Base-by-base conservation (phyloP, 2,888 invertebrate genomes). In the Drosophila percnosoma region DNA sequence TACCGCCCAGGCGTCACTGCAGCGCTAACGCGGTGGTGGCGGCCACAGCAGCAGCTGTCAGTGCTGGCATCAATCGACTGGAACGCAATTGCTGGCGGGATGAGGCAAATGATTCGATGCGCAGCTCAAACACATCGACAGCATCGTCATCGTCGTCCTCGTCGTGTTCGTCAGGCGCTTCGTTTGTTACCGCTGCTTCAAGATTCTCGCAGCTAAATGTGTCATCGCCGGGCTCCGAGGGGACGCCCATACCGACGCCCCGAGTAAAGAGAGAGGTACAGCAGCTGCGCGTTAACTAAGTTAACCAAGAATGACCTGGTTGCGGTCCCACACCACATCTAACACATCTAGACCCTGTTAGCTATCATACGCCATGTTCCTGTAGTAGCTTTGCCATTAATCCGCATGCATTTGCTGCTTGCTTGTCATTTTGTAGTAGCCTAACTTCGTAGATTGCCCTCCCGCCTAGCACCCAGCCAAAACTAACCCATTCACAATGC, bases 251-350 rank as follows among this genome's bases (percentile, higher is more conserved):
- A 77, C 93, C 93, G 62, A 91, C 92, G 53, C 93, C 93, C 60
- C 90, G 92, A 60, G 85, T 86, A 65, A 92, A 92, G 85, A 92
- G 92, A 92, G 92, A 92, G 92, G 92, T 92, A 92, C 90, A 83
- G 11, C 48, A 53, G 71, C 76, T 62, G 80, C 80, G 84, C 58
- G 71, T 72, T 57, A 57, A 31, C 40, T 67, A 80, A 70, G 55
- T 78, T 79, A 34, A 58, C 66, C 74, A 75, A 78, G 11, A n/a
- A 33, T 33, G 62, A 77, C 78, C 82, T 60, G 86, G 87, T 83
- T 82, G 73, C 74, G 78, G 80, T 75, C 48, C 71, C 63, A 54
- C 59, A 73, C 54, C 49, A 59, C 63, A 67, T 68, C 81, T 87
- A 78, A 87, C 78, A 65, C 60, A 70, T 68, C 42, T 57, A 72